Evolutionary conservation across 2,888 invertebrate genomes (phyloP).

Genomic region (Xestia xanthographa): DNA sequence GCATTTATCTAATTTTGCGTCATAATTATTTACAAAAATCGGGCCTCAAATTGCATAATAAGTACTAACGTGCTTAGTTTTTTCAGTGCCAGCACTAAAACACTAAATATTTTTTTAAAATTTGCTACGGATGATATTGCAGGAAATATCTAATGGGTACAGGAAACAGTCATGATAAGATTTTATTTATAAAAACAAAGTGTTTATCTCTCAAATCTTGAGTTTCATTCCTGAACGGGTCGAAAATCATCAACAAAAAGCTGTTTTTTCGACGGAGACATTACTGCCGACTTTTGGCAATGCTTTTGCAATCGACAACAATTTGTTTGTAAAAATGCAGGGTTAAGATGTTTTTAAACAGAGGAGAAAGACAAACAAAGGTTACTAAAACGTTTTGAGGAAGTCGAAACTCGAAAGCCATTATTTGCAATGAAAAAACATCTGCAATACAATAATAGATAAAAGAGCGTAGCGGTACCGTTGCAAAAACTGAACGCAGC

Average conservation of each 20-base stretch:
- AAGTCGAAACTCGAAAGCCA: constrained; percentile 68
- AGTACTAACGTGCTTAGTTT: not conserved
- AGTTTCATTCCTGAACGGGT: constrained; percentile 35
- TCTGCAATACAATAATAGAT: constrained; percentile 79
- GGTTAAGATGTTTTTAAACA: constrained; percentile 72
- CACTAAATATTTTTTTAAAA: constrained; percentile 10
- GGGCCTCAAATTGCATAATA: constrained; percentile 4
- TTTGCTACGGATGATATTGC: constrained; percentile 23
- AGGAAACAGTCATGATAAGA: constrained; percentile 55
- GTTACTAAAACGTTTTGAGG: constrained; percentile 68
- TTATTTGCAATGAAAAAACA: constrained; percentile 77
- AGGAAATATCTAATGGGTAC: constrained; percentile 44
- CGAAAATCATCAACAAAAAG: constrained; percentile 64
- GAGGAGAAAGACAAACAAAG: constrained; percentile 73
- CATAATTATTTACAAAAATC: not conserved
- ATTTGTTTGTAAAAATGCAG: constrained; percentile 73
- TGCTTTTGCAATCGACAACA: constrained; percentile 67
- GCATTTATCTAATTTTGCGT: constrained; percentile 5
- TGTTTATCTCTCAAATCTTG: constrained; percentile 49
- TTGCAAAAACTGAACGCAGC: constrained; percentile 79
- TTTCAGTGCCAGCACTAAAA: not conserved
- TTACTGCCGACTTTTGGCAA: constrained; percentile 69
- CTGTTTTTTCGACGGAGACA: constrained; percentile 64
- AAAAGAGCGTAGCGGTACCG: constrained; percentile 79
- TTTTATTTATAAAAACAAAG: constrained; percentile 50